Conservation (phyloP, 2,888 invertebrate genomes). For the Odontocerum albicorne region DNA sequence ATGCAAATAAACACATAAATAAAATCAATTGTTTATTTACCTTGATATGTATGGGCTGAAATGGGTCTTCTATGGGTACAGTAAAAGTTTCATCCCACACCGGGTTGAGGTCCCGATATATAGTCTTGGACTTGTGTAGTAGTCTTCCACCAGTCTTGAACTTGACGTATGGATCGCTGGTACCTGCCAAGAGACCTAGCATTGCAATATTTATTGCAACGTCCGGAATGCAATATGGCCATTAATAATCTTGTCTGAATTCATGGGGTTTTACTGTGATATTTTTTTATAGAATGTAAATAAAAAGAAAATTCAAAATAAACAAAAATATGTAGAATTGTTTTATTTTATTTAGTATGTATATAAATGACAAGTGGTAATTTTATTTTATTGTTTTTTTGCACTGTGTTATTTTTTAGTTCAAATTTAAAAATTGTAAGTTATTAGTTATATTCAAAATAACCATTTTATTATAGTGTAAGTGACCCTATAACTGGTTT, state of each 20-base stretch:
- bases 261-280: too few species aligned
- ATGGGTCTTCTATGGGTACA: constrained; percentile 89
- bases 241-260: constrained; percentile 32
- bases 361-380: too few species aligned
- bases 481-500: too few species aligned
- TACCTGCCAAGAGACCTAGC: constrained; percentile 70
- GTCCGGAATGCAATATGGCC: constrained; percentile 21
- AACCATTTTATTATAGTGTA: too few species aligned
- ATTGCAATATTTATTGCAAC: constrained; percentile 43
- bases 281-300: too few species aligned
- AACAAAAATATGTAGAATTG: too few species aligned
- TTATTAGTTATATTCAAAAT: too few species aligned
- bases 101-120: constrained; percentile 93
- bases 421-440: too few species aligned
- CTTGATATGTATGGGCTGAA: constrained; percentile 82
- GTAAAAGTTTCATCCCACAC: constrained; percentile 98
- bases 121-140: constrained; percentile 91
- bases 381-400: too few species aligned
- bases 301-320: too few species aligned
- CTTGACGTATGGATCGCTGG: constrained; percentile 97
- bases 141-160: constrained; percentile 86
- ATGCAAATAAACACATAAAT: not conserved
- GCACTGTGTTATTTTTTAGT: too few species aligned
- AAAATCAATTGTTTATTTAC: constrained; percentile 51
- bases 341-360: too few species aligned